Evolutionary conservation across 53 echinoderm and acorn worm species (phyloP).

Genomic region (Arbacia lixula): DNA sequence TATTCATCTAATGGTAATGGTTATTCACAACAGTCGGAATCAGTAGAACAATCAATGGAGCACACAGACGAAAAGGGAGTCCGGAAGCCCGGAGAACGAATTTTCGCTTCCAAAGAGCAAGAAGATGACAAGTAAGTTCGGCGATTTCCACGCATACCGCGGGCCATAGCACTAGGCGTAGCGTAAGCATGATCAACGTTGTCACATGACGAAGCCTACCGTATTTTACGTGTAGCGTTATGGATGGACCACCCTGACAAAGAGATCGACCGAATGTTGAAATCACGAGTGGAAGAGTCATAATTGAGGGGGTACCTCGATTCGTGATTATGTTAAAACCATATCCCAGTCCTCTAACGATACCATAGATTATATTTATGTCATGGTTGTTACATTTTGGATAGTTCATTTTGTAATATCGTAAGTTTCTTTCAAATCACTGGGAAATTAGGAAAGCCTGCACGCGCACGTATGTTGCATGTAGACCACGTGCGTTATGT

Average conservation of each 20-base stretch:
- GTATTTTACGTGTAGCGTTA: slow-evolving; percentile 15
- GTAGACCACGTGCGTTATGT: slow-evolving; percentile 21
- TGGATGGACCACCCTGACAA: too few species aligned
- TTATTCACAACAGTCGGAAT: slow-evolving; percentile 33
- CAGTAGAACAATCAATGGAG: slow-evolving; percentile 46
- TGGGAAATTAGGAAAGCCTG: too few species aligned
- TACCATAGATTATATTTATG: too few species aligned
- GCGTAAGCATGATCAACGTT: slow-evolving; percentile 17
- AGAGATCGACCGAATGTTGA: slow-evolving; percentile 27
- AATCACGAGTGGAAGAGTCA: not conserved
- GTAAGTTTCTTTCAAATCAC: too few species aligned
- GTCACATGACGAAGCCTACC: slow-evolving; percentile 47
- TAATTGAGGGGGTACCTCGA: too few species aligned
- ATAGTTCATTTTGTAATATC: too few species aligned
- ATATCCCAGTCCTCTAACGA: too few species aligned
- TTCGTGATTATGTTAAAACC: too few species aligned
- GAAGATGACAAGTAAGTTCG: slow-evolving; percentile 47
- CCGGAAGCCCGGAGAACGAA: slow-evolving; percentile 38
- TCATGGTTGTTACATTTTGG: too few species aligned
- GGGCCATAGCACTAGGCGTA: not conserved
- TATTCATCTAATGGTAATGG: slow-evolving; percentile 38
- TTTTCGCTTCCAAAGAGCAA: slow-evolving; percentile 53
- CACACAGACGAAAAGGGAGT: slow-evolving; percentile 15
- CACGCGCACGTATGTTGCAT: too few species aligned
- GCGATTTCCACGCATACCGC: slow-evolving; percentile 10